These are phyloP conservation scores for Onthophagus sagittarius DNA, from an alignment of 2,888 invertebrate species.

Conservation along the genomic window DNA sequence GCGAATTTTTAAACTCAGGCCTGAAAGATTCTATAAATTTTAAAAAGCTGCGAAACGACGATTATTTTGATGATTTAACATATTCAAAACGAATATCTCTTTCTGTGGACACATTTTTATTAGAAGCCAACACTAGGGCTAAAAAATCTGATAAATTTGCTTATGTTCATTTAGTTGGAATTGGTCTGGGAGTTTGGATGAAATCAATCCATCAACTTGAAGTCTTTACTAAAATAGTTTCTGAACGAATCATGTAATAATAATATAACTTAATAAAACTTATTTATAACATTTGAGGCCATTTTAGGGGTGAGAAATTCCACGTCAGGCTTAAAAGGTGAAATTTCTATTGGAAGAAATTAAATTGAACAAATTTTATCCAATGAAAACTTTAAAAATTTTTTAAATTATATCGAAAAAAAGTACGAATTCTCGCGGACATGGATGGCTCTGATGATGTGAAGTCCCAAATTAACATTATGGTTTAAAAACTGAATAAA, in stretches of 20 bases:
- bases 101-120: slow-evolving; percentile 45
- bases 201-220: slow-evolving; percentile 32
- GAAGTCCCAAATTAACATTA: no score
- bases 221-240: slow-evolving; percentile 34
- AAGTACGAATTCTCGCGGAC: no score
- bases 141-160: slow-evolving; percentile 45
- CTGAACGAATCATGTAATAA: slow-evolving; percentile 25
- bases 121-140: slow-evolving; percentile 47
- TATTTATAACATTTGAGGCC: no score
- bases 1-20: slow-evolving; percentile 15
- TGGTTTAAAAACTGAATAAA: no score
- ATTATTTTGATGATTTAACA: slow-evolving; percentile 45
- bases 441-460: no score
- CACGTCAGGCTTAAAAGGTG: no score
- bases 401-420: no score
- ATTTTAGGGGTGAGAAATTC: no score
- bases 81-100: slow-evolving; percentile 44
- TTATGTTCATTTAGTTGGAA: slow-evolving; percentile 45
- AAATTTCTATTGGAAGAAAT: no score
- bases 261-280: slow-evolving; percentile 24
- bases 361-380: no score
- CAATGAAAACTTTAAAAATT: no score
- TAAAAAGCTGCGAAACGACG: slow-evolving; percentile 30
- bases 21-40: slow-evolving; percentile 14
- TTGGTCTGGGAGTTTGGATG: slow-evolving; percentile 38